A percentile compares a stretch with the other conserved stretches of the same genome.
Conservation (phyloP, 2,797 vertebrate species). For the Esox lucius region DNA sequence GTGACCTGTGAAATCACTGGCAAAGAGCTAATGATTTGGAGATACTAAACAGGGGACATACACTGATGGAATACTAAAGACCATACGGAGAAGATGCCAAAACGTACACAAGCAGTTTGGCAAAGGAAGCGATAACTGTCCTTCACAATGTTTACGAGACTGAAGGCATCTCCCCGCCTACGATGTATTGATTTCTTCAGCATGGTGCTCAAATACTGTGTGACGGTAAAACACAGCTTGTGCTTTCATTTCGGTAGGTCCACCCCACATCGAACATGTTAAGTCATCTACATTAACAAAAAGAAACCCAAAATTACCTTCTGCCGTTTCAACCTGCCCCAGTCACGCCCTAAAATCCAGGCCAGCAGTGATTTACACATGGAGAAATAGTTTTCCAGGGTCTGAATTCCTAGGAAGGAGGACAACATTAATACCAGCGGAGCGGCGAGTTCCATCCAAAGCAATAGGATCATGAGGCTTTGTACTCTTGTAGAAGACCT, state of each 20-base stretch:
- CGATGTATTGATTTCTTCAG: neutral
- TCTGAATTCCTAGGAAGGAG: constrained; percentile 51
- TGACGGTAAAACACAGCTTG: neutral
- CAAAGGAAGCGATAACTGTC: neutral
- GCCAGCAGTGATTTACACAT: constrained; percentile 67
- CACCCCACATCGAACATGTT: neutral
- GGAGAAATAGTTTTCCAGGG: constrained; percentile 64
- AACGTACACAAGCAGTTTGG: neutral
- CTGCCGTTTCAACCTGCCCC: constrained; percentile 61
- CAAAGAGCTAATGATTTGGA: constrained; percentile 35
- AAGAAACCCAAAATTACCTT: constrained; percentile 48
- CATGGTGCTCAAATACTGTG: neutral
- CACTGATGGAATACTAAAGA: neutral
- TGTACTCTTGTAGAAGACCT: neutral
- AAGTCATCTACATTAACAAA: neutral
- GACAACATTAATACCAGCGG: constrained; percentile 4
- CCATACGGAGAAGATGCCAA: neutral
- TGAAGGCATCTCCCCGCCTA: neutral
- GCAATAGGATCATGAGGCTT: neutral
- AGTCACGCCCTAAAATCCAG: constrained; percentile 65
- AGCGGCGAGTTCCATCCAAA: neutral
- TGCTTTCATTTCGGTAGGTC: neutral
- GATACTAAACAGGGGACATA: constrained; percentile 11
- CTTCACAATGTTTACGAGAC: neutral
- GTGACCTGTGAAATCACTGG: constrained; percentile 37